phyloP scores from a whole-genome alignment of 2,113 vertebrate species.

The Psettodes erumei region DNA sequence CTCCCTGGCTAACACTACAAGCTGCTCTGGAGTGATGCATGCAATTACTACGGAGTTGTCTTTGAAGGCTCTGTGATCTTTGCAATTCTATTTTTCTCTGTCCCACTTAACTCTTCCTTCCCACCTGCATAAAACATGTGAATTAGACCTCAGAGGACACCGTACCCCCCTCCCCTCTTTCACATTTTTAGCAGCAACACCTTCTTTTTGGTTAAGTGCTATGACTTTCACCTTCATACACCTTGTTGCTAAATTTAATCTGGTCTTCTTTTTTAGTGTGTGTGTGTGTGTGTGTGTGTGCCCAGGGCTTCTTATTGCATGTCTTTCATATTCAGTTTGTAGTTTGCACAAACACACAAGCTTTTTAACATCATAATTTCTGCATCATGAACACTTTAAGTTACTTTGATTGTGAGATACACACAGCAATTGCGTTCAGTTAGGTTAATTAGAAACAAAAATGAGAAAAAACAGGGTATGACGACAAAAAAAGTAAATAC shows the following conservation, averaged over 20 bases:
- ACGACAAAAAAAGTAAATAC: constrained; percentile 64
- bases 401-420: background rate
- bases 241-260: background rate
- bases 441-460: background rate
- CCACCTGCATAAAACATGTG: constrained; percentile 57
- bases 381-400: constrained; percentile 9
- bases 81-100: constrained; percentile 29
- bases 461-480: background rate
- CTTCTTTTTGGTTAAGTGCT: constrained; percentile 12
- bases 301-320: background rate
- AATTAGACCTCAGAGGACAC: constrained; percentile 46
- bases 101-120: constrained; percentile 59
- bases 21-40: constrained; percentile 34
- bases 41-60: constrained; percentile 30
- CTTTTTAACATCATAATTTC: background rate
- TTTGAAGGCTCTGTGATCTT: constrained; percentile 40
- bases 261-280: too few relatives aligned
- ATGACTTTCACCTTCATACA: constrained; percentile 18
- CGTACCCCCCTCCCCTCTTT: background rate
- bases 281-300: too few relatives aligned
- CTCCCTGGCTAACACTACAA: background rate
- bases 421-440: background rate
- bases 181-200: constrained; percentile 30
- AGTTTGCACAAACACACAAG: background rate
- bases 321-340: background rate